phyloP scores from a whole-genome alignment of 2,888 invertebrate genomes.

The Litoditis marina region DNA sequence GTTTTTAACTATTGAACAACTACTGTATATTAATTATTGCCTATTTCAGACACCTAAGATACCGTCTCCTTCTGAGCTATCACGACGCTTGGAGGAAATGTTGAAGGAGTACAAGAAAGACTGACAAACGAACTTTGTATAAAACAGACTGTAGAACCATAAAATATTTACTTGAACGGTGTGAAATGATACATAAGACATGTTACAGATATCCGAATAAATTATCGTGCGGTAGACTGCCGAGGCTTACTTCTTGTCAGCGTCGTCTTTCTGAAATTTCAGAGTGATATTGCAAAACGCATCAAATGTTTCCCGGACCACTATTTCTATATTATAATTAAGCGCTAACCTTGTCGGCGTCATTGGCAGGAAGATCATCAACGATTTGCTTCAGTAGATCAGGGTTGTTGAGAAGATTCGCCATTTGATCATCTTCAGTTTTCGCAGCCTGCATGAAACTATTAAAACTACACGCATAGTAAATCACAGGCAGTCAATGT shows the following conservation, averaged over 20 bases:
- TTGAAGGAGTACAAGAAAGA: neutral
- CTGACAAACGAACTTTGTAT: too few species aligned
- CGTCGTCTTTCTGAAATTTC: neutral
- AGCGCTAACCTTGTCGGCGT: neutral
- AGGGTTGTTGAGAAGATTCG: slow-evolving; percentile 53
- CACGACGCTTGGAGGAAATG: neutral
- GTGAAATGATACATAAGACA: too few species aligned
- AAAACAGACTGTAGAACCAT: too few species aligned
- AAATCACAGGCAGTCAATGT: too few species aligned
- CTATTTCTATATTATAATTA: neutral
- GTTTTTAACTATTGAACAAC: neutral
- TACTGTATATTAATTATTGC: neutral
- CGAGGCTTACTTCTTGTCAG: neutral
- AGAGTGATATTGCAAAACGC: too few species aligned
- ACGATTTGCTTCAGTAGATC: slow-evolving; percentile 55
- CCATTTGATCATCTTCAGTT: slow-evolving; percentile 34
- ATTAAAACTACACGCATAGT: too few species aligned
- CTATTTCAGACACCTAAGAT: neutral
- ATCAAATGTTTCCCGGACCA: neutral
- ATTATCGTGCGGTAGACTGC: neutral
- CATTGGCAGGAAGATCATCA: slow-evolving; percentile 41
- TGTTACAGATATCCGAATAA: too few species aligned
- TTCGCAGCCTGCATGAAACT: too few species aligned
- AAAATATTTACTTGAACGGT: too few species aligned
- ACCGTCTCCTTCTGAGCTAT: neutral